A percentile compares a stretch with the other conserved stretches of the same genome.
Evolutionary conservation across 1,140 invertebrate genomes (phyloP).

Genomic region (Megalonaias nervosa): DNA sequence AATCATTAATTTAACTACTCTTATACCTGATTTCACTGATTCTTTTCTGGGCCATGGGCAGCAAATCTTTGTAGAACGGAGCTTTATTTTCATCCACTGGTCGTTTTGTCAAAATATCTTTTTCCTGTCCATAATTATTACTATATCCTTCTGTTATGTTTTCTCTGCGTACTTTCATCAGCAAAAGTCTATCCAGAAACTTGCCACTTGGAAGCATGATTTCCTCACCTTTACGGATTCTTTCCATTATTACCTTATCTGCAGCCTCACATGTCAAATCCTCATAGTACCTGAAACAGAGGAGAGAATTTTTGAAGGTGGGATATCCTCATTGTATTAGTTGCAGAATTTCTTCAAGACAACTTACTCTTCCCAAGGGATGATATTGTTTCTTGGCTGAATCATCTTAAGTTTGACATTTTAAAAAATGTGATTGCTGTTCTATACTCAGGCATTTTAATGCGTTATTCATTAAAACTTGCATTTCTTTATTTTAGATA

Average conservation of each 20-base stretch:
- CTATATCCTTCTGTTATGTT: not conserved
- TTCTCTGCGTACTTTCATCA: conserved; percentile 50
- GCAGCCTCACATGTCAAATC: conserved; percentile 58
- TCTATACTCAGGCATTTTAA: no score
- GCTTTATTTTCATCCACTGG: conserved; percentile 31
- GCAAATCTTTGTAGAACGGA: conserved; percentile 50
- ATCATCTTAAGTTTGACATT: no score
- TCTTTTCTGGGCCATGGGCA: conserved; percentile 53
- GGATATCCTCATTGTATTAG: no score
- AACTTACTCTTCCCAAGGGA: no score
- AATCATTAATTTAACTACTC: not conserved
- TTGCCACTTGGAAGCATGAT: conserved; percentile 66
- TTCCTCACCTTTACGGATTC: conserved; percentile 53
- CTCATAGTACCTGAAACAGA: conserved; percentile 65
- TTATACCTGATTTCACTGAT: conserved; percentile 55
- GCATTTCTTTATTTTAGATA: no score
- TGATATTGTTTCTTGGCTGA: no score
- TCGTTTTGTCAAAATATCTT: not conserved
- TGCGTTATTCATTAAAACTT: no score
- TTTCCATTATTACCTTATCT: conserved; percentile 53
- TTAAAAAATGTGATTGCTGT: no score
- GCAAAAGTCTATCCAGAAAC: conserved; percentile 64
- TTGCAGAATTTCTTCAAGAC: no score
- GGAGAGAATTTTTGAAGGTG: not conserved
- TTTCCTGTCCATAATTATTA: not conserved